Conservation (phyloP, 1,140 invertebrate genomes). For the Brachionus angularis region DNA sequence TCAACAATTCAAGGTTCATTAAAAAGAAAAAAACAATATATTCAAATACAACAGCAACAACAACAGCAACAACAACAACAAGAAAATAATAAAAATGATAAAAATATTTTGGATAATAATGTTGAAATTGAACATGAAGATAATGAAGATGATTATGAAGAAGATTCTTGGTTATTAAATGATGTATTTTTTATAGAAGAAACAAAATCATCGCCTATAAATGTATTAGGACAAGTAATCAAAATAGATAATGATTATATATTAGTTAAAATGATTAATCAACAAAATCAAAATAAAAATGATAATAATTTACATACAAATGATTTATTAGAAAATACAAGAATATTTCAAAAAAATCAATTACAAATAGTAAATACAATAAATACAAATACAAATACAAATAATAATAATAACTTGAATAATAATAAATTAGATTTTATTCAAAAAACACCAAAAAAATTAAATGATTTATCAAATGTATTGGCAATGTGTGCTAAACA, state of each 20-base stretch:
- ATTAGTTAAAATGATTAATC: constrained; percentile 59
- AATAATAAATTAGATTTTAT: no score
- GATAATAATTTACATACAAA: no score
- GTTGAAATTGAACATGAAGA: no score
- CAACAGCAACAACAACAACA: no score
- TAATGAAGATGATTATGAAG: constrained; percentile 55
- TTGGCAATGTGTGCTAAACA: not conserved
- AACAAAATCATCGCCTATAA: constrained; percentile 89
- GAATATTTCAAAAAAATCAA: constrained; percentile 33
- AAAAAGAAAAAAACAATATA: constrained; percentile 49
- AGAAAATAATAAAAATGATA: no score
- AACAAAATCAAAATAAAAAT: constrained; percentile 89
- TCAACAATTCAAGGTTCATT: constrained; percentile 45
- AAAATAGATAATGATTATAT: constrained; percentile 55
- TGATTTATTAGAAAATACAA: constrained; percentile 48
- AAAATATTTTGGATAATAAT: no score
- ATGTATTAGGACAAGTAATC: constrained; percentile 63
- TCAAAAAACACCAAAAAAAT: constrained; percentile 35
- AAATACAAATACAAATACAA: not conserved
- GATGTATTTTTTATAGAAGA: constrained; percentile 97
- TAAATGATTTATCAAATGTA: constrained; percentile 8
- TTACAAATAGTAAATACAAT: not conserved
- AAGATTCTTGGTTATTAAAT: constrained; percentile 83
- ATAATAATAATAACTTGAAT: constrained; percentile 21
- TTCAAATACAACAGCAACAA: no score